Base-by-base conservation (phyloP, 2,113 vertebrate genomes). In the Paedocypris sp. region DNA sequence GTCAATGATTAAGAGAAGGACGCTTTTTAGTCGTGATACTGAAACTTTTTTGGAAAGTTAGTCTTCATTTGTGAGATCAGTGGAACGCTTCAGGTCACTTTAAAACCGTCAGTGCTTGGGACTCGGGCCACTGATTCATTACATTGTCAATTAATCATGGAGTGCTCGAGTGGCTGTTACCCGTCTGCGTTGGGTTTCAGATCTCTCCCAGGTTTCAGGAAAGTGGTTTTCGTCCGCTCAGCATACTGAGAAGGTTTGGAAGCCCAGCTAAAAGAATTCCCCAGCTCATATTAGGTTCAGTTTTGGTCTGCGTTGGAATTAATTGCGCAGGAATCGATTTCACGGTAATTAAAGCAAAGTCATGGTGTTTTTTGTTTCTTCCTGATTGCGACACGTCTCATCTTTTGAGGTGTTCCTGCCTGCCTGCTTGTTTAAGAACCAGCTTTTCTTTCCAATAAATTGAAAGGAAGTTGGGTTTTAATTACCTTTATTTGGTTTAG, bases 91-190 rank as follows among this genome's bases (percentile, higher is more conserved):
- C 18, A 16, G 39, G 26, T 45, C 39, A 58, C 53, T 58, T 58
- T 43, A 58, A 38, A 43, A 36, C 54, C 22, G 54, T 58, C 54
- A 43, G 38, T 22, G 26, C 26, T 31, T 58, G 54, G 16, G 28
- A 26, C 53, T 31, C 39, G 32, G 42, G 43, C 38, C 42, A 58
- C 42, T 43, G 53, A 57, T 57, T 41, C 38, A 32, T 43, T 57
- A 42, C 25, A 13, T 26, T 41, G 38, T 57, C 43, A 58, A 58
- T 58, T 58, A 43, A 58, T 58, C 54, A 26, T 57, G 26, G 25
- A 43, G 54, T 29, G 13, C 33, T 58, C 35, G 29, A 15, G 52
- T 29, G 52, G 52, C 22, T 41, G n/a, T 38, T 12, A 12, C 4
- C 16, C 38, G 10, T 10, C 4, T 15, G 1, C 8, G 38, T 10